phyloP scores from a whole-genome alignment of 2,797 vertebrate species.

The Malurus leucopterus region DNA sequence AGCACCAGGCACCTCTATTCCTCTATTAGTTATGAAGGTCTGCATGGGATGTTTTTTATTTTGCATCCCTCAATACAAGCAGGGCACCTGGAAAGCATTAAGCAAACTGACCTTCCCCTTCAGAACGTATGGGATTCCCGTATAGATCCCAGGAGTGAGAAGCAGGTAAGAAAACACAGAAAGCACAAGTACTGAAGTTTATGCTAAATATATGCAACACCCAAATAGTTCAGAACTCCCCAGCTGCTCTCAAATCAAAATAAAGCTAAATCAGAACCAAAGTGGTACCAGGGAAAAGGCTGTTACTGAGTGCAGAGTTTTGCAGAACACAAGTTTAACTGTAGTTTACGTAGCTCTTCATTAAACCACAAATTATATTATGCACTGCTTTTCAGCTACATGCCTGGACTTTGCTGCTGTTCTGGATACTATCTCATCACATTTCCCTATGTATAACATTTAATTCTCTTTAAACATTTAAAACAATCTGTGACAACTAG shows the following conservation, averaged over 20 bases:
- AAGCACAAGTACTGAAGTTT: neutral
- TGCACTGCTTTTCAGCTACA: neutral
- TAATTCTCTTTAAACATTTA: neutral
- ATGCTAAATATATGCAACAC: neutral
- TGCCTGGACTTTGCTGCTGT: neutral
- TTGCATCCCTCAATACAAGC: neutral
- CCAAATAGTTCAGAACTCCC: neutral
- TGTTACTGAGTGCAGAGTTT: neutral
- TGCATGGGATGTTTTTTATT: neutral
- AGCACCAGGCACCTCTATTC: neutral
- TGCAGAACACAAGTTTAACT: neutral
- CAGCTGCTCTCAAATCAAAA: neutral
- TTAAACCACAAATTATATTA: neutral
- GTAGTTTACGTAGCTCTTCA: neutral
- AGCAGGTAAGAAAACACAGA: neutral
- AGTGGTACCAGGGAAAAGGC: neutral
- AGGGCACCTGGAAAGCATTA: neutral
- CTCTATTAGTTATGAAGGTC: neutral
- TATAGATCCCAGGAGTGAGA: neutral
- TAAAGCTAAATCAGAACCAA: neutral
- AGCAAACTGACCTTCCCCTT: neutral
- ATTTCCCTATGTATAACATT: neutral
- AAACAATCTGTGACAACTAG: neutral
- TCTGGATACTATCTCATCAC: neutral
- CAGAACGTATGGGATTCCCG: accelerated